Evolutionary conservation across 1,140 invertebrate genomes (phyloP), one percentile per base, ranked within the genome.

Genomic region (Nymphalis io): DNA sequence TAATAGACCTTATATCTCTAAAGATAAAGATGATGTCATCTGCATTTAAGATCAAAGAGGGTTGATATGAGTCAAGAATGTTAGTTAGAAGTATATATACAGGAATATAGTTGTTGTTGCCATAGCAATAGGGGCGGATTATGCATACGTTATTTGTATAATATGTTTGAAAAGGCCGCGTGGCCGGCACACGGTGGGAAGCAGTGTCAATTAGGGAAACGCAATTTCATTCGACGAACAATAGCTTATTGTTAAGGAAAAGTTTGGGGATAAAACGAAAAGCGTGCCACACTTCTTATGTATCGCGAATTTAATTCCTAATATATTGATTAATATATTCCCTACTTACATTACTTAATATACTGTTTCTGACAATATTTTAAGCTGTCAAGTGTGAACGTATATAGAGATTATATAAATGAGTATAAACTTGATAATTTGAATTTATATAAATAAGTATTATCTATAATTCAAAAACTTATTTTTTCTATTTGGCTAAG

Each of bases 101-200:
- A 33, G 64, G 40, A 66, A 66, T 33, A 66, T 66, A 59, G 40
- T 6, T 10, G 2, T 13, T 70, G 44, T 40, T 0, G 0, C 0
- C 23, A 58, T 59, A 6, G 13, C 0, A 20, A n/a, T 59, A 73
- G 68, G 68, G 68, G 64, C 60, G 42, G 59, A 60, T 69, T 51
- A 40, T 21, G 63, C 64, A 51, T 51, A 46, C 40, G 40, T 58
- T 69, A 61, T 69, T 70, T 53, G 53, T 67, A 58, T 57, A 55
- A 21, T 62, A 59, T 48, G 16, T 71, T 60, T 70, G 61, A 66
- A 66, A 60, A 55, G 65, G 88, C 84, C 88, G 82, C 87, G 88
- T 89, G 88, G 68, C 87, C 59, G 84, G 78, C 86, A 74, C 77
- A 83, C 84, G 86, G 83, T 89, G 81, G 84, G 88, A 88, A 85